Evolutionary conservation across 1,140 invertebrate species (phyloP), one percentile per base, ranked within the genome.

Genomic region (Bathynomus jamesi): DNA sequence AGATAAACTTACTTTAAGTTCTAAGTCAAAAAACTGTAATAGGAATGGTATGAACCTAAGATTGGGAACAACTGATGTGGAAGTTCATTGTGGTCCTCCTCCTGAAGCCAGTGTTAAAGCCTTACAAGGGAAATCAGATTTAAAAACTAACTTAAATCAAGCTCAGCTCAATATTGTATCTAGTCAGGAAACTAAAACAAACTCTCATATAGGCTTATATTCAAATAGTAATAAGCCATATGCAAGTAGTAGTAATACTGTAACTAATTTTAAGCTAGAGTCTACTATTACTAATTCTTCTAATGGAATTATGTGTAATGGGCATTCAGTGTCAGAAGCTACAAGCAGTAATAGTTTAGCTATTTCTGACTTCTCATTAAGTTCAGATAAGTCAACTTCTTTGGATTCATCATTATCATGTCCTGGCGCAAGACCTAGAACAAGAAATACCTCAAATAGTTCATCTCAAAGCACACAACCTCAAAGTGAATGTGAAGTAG

Each of bases 351-450:
- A 64, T 62, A 76, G 75, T 63, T 73, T 76, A 28, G 71, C 75
- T 17, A 71, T 73, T 53, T 74, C 75, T n/a, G 75, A 76, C 62
- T 76, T 76, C 32, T 76, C 75, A 31, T 67, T 76, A 53, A 73
- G 69, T 66, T 76, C 75, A 10, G 75, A 76, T 46, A 64, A 71
- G 61, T 76, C 75, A 27, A 69, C 21, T 17, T 53, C 40, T 2
- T 74, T 68, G 60, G 72, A 74, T 29, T 74, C 75, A 0, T 73
- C 72, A 61, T 72, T 68, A n/a, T 76, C 75, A 24, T 73, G 68
- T 32, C 74, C 69, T 21, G 75, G 75, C 30, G 75, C 75, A 25
- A 69, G 75, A n/a, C 72, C 75, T 53, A 71, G 75, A 60, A 76
- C 75, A 70, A 73, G 75, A 74, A 70, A 76, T 65, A 74, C 72